Evolutionary conservation across 2,113 vertebrate species (phyloP).

Genomic region (Elanus axillaris): DNA sequence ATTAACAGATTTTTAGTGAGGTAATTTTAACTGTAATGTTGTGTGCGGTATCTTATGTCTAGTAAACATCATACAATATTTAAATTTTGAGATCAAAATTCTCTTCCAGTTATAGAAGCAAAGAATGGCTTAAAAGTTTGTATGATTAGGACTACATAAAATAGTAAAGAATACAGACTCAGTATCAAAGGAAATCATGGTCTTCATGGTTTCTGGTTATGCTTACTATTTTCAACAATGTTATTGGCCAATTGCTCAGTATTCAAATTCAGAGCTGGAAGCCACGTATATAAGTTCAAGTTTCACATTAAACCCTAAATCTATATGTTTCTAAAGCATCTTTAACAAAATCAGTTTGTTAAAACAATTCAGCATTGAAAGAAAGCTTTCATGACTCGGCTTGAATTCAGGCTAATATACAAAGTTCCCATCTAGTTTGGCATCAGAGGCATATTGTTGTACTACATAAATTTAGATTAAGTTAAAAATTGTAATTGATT

Average conservation of each 20-base stretch:
- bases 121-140: neutral
- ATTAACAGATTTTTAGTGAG: neutral
- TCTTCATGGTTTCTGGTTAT: neutral
- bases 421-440: neutral
- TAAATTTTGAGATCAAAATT: neutral
- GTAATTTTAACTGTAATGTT: neutral
- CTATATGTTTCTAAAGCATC: neutral
- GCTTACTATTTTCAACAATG: neutral
- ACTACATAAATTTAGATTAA: neutral
- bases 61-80: neutral
- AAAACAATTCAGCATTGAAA: neutral
- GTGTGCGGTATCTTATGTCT: neutral
- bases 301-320: neutral
- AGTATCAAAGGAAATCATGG: neutral
- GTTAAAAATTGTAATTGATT: neutral
- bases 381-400: neutral
- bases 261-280: neutral
- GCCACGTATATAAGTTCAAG: neutral
- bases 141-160: neutral
- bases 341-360: neutral
- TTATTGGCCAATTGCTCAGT: neutral
- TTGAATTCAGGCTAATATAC: neutral
- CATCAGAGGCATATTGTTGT: neutral
- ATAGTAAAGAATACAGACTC: neutral
- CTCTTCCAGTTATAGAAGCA: neutral